Evolutionary conservation across 1,140 invertebrate genomes (phyloP).

Genomic region (Chlorops oryzae): DNA sequence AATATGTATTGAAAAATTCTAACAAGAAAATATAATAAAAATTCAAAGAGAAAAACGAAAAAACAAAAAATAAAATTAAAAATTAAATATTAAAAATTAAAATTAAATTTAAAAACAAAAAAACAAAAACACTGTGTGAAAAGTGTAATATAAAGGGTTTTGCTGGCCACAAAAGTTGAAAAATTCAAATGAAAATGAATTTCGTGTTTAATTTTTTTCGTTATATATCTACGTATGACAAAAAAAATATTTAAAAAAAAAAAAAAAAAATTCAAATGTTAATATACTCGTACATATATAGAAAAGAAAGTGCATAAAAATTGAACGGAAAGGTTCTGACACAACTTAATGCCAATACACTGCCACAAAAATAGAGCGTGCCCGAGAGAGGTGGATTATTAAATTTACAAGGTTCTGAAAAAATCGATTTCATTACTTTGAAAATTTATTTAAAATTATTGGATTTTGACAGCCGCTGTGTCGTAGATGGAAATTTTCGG

Average conservation of each 20-base stretch:
- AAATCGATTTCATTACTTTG: not conserved
- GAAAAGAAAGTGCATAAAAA: slow-evolving; percentile 16
- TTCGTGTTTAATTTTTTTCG: no score
- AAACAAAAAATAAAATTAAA: not conserved
- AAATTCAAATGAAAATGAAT: no score
- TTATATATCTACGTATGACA: no score
- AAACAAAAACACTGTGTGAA: not conserved
- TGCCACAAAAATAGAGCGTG: slow-evolving; percentile 30
- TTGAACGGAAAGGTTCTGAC: slow-evolving; percentile 45
- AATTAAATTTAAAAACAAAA: not conserved
- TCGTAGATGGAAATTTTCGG: no score
- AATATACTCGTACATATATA: not conserved
- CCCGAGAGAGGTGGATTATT: no score
- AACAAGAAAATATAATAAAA: slow-evolving; percentile 4
- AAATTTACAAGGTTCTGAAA: not conserved
- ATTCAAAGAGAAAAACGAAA: slow-evolving; percentile 1
- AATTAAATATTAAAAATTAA: not conserved
- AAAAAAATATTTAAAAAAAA: slow-evolving; percentile 6
- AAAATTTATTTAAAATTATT: no score
- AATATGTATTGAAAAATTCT: slow-evolving; percentile 10
- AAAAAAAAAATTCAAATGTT: slow-evolving; percentile 11
- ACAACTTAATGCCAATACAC: slow-evolving; percentile 48
- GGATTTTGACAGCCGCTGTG: no score
- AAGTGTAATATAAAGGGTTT: no score
- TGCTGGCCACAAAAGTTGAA: no score